Evolutionary conservation across 2,797 vertebrate species (phyloP).

Genomic region (Capromys pilorides): DNA sequence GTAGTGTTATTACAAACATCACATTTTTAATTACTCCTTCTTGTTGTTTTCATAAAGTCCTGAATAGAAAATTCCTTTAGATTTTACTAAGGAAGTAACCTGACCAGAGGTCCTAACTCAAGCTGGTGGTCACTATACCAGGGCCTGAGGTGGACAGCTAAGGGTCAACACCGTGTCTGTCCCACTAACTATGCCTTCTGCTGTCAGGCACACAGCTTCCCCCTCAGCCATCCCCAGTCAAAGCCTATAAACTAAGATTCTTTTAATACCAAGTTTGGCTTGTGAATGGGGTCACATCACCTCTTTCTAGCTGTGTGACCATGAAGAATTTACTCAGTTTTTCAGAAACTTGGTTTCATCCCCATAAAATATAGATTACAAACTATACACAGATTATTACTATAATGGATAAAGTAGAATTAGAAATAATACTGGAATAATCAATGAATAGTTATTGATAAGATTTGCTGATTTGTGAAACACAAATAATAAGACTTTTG

Average conservation of each 20-base stretch:
- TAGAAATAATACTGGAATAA: not conserved
- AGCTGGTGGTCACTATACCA: not conserved
- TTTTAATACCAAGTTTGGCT: not conserved
- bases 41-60: not conserved
- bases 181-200: not conserved
- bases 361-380: constrained; percentile 1
- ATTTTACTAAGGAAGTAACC: not conserved
- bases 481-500: not conserved
- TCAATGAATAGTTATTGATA: not conserved
- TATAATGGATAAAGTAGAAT: not conserved
- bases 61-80: not conserved
- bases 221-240: not conserved
- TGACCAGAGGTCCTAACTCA: not conserved
- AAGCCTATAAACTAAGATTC: constrained; percentile 14
- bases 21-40: not conserved
- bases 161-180: not conserved
- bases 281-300: not conserved
- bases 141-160: not conserved
- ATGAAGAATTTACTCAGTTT: not conserved
- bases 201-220: not conserved
- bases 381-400: not conserved
- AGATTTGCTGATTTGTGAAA: constrained; percentile 7
- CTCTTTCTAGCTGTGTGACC: not conserved
- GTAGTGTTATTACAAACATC: not conserved
- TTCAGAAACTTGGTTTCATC: constrained; percentile 38